phyloP scores from a whole-genome alignment of 2,113 vertebrate species.

The Aythya baeri region DNA sequence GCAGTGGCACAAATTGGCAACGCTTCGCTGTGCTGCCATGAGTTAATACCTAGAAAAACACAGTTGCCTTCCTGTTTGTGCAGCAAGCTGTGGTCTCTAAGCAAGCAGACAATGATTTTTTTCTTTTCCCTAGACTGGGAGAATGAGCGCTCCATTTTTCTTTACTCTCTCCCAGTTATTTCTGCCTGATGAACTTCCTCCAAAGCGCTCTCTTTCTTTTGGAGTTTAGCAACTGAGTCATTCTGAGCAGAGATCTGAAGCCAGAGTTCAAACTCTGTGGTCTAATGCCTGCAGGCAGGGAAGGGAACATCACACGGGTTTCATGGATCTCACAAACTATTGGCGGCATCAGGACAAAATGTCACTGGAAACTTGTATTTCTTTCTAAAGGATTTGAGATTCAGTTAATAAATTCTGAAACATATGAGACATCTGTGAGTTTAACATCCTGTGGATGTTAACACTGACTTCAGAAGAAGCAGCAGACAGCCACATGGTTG shows the following conservation, averaged over 20 bases:
- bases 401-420: constrained; percentile 54
- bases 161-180: not conserved
- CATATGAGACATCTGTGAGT: constrained; percentile 49
- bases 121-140: not conserved
- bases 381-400: constrained; percentile 39
- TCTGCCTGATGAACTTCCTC: constrained; percentile 66
- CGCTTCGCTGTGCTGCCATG: not conserved
- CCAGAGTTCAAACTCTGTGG: constrained; percentile 41
- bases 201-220: constrained; percentile 61
- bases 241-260: constrained; percentile 40
- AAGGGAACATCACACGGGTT: not conserved
- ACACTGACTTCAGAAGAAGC: constrained; percentile 47
- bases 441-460: constrained; percentile 62
- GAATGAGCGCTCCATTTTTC: no score
- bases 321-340: constrained; percentile 13
- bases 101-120: not conserved
- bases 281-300: constrained; percentile 58
- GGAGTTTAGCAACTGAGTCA: constrained; percentile 61
- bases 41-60: constrained; percentile 11
- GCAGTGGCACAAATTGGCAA: not conserved
- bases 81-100: not conserved
- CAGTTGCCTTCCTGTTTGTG: not conserved
- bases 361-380: constrained; percentile 18
- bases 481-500: constrained; percentile 54
- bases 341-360: constrained; percentile 44